Evolutionary conservation across 2,888 invertebrate genomes (phyloP).

Genomic region (Andrena trimmerana): DNA sequence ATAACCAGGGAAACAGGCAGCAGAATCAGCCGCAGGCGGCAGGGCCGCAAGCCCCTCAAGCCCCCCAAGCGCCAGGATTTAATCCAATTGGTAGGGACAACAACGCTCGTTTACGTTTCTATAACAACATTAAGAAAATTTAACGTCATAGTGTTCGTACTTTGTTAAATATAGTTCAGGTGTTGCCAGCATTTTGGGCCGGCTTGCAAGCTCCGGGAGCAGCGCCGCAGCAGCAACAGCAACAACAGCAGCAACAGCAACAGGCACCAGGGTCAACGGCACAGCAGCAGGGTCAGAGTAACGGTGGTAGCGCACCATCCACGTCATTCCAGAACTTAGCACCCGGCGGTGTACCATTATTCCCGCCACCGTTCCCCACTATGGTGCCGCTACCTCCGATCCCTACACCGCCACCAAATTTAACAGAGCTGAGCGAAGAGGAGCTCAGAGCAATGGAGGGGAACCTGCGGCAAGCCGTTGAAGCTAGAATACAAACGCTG

Average conservation of each 20-base stretch:
- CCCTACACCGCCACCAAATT: conserved; percentile 91
- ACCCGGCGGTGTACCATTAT: conserved; percentile 82
- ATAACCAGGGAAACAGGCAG: conserved; percentile 74
- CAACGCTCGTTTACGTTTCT: background rate
- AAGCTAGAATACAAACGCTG: conserved; percentile 94
- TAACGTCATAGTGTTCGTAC: conserved; percentile 14
- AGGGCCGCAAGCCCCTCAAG: conserved; percentile 77
- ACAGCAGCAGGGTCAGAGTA: conserved; percentile 63
- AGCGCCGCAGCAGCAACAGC: conserved; percentile 62
- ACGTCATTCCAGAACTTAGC: conserved; percentile 75
- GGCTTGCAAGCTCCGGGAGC: conserved; percentile 75
- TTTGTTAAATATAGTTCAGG: conserved; percentile 69
- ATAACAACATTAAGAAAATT: background rate
- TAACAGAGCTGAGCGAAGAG: conserved; percentile 91
- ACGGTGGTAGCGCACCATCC: conserved; percentile 60
- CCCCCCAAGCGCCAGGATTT: conserved; percentile 68
- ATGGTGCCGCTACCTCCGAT: conserved; percentile 89
- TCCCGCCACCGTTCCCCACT: conserved; percentile 87
- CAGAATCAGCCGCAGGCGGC: conserved; percentile 81
- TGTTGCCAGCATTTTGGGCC: conserved; percentile 78
- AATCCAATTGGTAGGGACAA: conserved; percentile 73
- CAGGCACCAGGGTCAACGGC: conserved; percentile 73
- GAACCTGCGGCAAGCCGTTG: conserved; percentile 93
- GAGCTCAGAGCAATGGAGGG: conserved; percentile 96
- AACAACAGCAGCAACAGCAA: conserved; percentile 48